Evolutionary conservation across 2,113 vertebrate genomes (phyloP).

Genomic region (Tupaia chinensis): DNA sequence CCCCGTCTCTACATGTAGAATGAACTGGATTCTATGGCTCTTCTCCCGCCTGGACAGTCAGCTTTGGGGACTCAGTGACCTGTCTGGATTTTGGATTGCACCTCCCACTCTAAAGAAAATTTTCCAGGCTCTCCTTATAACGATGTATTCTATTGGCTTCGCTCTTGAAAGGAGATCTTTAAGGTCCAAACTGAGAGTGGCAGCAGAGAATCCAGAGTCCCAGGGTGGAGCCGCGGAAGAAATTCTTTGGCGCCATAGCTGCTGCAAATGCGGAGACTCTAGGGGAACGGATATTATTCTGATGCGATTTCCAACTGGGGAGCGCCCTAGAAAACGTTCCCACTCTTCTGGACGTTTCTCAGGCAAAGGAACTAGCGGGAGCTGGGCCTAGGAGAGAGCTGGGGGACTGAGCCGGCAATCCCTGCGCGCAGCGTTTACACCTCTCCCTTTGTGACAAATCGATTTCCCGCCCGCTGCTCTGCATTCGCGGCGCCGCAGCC

Average conservation of each 20-base stretch:
- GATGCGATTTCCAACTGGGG: not conserved
- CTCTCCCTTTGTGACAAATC: slow-evolving; percentile 78
- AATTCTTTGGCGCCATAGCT: not conserved
- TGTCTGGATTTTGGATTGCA: not conserved
- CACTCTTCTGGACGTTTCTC: not conserved
- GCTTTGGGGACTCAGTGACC: not conserved
- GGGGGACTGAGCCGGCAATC: not conserved
- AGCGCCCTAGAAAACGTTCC: not conserved
- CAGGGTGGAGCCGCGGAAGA: not conserved
- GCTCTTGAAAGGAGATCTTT: not conserved
- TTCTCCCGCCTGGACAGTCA: not conserved
- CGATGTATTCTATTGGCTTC: not conserved
- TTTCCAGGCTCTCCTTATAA: not conserved
- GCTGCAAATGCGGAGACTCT: not conserved
- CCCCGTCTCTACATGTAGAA: not conserved
- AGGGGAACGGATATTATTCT: not conserved
- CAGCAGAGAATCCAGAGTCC: not conserved
- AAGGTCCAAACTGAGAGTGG: not conserved
- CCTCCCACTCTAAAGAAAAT: not conserved
- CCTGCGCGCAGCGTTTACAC: slow-evolving; percentile 31
- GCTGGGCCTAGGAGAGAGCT: fast-evolving
- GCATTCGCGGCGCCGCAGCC: not conserved
- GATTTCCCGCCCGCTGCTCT: slow-evolving; percentile 67
- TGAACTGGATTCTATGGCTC: not conserved
- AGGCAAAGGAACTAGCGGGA: fast-evolving